Base-by-base conservation (phyloP, 2,888 invertebrate species). In the Melanotus villosus region DNA sequence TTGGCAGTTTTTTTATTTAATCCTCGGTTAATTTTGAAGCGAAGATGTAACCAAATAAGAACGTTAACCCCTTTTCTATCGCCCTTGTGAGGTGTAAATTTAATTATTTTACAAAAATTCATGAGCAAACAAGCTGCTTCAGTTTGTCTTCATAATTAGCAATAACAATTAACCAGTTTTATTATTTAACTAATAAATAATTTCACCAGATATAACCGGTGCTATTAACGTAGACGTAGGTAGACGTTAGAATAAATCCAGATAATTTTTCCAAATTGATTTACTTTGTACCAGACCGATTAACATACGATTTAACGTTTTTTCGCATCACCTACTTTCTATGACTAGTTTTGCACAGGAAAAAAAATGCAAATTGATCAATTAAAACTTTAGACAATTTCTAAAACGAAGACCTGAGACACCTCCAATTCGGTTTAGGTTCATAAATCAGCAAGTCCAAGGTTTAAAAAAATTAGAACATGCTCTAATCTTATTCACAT, bases 381-480 rank as follows among this genome's bases (percentile, higher is more conserved):
- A 34, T 34, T 2, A 2, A 12, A 34, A 12, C 12, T 34, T 34
- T 34, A 12, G 34, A 3, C 34, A 34, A 12, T 34, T 34, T 34
- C 12, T 34, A 34, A 32, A 32, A 32, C n/a, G 34, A 12, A 34
- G 5, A 34, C 12, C 12, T 5, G n/a, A 1, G 34, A n/a, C 34
- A 34, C 34, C n/a, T 34, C 12, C 19, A 18, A 10, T 18, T 43
- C 1, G 14, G 18, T 43, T 14, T 5, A 7, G 16, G 12, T 12
- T n/a, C 12, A 34, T 5, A 32, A 2, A 41, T 2, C 41, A 9
- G 14, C 18, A 18, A 16, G 2, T 34, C 34, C 60, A 60, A 60
- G 60, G 60, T 21, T 30, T 43, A 18, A 2, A 34, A 60, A 47
- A 60, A 60, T 60, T 60, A 14, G 47, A 45, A 60, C 60, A 47